Evolutionary conservation across 2,888 invertebrate species (phyloP), one percentile per base, ranked within the genome.

Genomic region (Leptarthrus brevirostris): DNA sequence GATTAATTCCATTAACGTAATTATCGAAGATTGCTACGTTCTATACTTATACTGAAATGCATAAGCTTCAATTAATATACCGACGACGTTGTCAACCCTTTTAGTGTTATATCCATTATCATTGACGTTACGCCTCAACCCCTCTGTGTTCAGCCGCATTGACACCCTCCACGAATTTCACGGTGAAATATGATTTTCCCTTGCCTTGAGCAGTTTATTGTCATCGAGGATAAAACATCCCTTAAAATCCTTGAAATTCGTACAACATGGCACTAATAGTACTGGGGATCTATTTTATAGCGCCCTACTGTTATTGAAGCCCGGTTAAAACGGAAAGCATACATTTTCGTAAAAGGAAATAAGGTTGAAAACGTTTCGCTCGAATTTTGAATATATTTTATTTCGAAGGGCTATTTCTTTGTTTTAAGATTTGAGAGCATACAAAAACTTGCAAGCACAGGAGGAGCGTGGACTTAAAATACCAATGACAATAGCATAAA

Each of bases 1-100:
- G 82, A 83, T 83, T 83, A 83, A 83, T 82, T 78, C 83, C 83
- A 83, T 83, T 83, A 83, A 83, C 81, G 80, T 82, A 83, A 83
- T 83, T 83, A 83, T 83, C 81, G 80, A 74, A 81, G 82, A 83
- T 83, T 83, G 82, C 71, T 54, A 30, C n/a, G 52, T 20, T 18
- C 20, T 36, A 47, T 49, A 47, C 26, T n/a, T n/a, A n/a, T n/a
- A 24, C 47, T 61, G 20, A 34, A 66, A 66, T 66, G 47, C 66
- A 47, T 66, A 26, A 47, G 66, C 66, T 66, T 66, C 66, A 71
- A 71, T 71, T 71, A 71, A 71, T 71, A 40, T 54, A 16, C 54
- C 71, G 71, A 36, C n/a, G n/a, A n/a, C 40, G 34, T 66, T 53
- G 72, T 76, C 76, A 76, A 76, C 76, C 76, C 76, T 76, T 76